Evolutionary conservation across 2,888 invertebrate genomes (phyloP), one percentile per base, ranked within the genome.

Genomic region (Panzeria rudis): DNA sequence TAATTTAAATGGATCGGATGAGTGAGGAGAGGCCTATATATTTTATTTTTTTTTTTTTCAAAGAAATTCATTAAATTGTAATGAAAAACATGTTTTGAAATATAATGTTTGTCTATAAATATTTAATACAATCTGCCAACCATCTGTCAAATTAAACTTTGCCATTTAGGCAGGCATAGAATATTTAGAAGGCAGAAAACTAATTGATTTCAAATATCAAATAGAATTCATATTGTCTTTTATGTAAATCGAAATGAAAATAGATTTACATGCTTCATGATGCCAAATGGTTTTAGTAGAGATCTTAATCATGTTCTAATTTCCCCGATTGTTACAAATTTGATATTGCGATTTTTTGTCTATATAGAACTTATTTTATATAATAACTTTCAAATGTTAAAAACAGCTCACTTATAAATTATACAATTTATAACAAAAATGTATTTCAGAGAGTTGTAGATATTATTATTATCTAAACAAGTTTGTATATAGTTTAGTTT

Each of bases 131-230:
- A 66, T 15, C 25, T 54, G 64, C 32, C 32, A 56, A 35, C 32
- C 66, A 68, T 38, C 54, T 77, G 66, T 68, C 44, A 68, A 56
- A 47, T 23, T 68, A 17, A 66, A 44, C 47, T 77, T 77, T 77
- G 44, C 56, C 66, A 68, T 77, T 64, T 54, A 52, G 47, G 35
- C 52, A 20, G 2, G 35, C 52, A 20, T 2, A 64, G n/a, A 29
- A 20, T 41, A 66, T 29, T 32, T 13, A 23, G 56, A 47, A 47
- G 17, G 25, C 17, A 68, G n/a, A 23, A 25, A 0, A 35, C 47
- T 47, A 47, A 59, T 32, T n/a, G 47, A 9, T 56, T 56, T 66
- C 1, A 76, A 76, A 77, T 68, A 56, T 47, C 59, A 77, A 66
- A 66, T 32, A 3, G n/a, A 41, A 9, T 54, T 54, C 8, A 23